Conservation (phyloP, 2,888 invertebrate species). For the Leucoma salicis region DNA sequence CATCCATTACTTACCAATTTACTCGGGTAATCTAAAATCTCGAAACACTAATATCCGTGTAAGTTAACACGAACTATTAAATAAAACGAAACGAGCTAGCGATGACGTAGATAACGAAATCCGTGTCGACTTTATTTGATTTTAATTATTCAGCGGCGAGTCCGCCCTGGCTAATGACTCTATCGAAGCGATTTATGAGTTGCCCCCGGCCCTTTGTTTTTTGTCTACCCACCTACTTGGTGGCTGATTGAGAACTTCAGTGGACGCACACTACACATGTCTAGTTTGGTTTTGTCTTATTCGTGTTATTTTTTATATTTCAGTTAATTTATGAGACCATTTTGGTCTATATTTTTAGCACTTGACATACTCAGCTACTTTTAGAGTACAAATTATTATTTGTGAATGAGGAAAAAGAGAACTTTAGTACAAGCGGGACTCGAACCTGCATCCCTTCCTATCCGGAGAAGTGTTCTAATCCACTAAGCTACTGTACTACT, state of each 20-base stretch:
- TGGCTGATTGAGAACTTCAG: slow-evolving; percentile 53
- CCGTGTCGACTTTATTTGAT: slow-evolving; percentile 79
- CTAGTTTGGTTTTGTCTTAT: too few species aligned
- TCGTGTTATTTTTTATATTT: too few species aligned
- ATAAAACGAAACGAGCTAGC: slow-evolving; percentile 66
- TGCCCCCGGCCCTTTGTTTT: slow-evolving; percentile 62
- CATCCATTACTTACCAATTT: slow-evolving; percentile 17
- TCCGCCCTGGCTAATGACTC: slow-evolving; percentile 79
- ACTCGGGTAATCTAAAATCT: slow-evolving; percentile 27
- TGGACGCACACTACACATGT: slow-evolving; percentile 17
- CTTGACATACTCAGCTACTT: too few species aligned
- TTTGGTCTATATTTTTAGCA: too few species aligned
- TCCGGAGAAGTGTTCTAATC: too few species aligned
- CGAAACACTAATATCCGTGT: slow-evolving; percentile 43
- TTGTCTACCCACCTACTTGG: slow-evolving; percentile 54
- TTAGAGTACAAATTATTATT: too few species aligned
- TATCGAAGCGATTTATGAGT: slow-evolving; percentile 73
- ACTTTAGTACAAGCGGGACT: too few species aligned
- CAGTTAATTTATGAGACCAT: too few species aligned
- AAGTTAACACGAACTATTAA: slow-evolving; percentile 56
- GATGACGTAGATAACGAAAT: slow-evolving; percentile 72
- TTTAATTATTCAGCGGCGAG: slow-evolving; percentile 76
- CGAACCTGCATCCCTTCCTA: too few species aligned
- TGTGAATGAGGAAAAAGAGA: too few species aligned
- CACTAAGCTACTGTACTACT: too few species aligned